Evolutionary conservation across 2,113 vertebrate species (phyloP).

Genomic region (Gadus chalcogrammus): DNA sequence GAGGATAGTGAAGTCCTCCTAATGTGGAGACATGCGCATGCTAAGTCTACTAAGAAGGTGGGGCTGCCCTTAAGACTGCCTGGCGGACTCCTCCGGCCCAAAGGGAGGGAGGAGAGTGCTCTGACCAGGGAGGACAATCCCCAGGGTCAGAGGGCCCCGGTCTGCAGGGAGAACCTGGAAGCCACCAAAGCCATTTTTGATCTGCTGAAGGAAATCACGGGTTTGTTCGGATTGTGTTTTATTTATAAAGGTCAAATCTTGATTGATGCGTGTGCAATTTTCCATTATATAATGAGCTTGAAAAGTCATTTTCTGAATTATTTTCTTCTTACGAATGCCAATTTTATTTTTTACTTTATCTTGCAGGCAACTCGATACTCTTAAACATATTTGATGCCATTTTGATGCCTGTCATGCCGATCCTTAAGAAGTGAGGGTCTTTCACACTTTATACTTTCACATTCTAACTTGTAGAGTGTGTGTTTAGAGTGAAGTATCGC

Average conservation of each 20-base stretch:
- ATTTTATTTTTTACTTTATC: slow-evolving; percentile 10
- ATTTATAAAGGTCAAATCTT: neutral
- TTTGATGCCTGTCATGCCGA: slow-evolving; percentile 65
- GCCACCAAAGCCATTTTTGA: slow-evolving; percentile 73
- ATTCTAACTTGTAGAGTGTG: neutral
- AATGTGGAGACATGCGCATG: slow-evolving; percentile 5
- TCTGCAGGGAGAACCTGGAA: slow-evolving; percentile 59
- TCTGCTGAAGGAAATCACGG: slow-evolving; percentile 75
- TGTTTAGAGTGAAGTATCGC: neutral
- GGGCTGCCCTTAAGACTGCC: slow-evolving; percentile 35
- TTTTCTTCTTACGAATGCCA: too few species aligned
- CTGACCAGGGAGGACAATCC: slow-evolving; percentile 41
- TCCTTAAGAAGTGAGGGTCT: slow-evolving; percentile 70
- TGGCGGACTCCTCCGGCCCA: slow-evolving; percentile 24
- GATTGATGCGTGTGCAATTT: too few species aligned
- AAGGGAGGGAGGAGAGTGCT: slow-evolving; percentile 48
- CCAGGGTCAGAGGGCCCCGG: slow-evolving; percentile 44
- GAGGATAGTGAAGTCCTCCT: slow-evolving; percentile 15
- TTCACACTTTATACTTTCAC: neutral
- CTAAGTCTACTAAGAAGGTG: slow-evolving; percentile 51
- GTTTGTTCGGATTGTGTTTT: slow-evolving; percentile 50
- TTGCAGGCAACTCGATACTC: slow-evolving; percentile 69
- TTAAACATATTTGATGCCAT: slow-evolving; percentile 67
- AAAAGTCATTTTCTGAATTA: too few species aligned
- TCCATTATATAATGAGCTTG: too few species aligned